Base-by-base conservation (phyloP, 1,140 invertebrate genomes). In the Battus philenor region DNA sequence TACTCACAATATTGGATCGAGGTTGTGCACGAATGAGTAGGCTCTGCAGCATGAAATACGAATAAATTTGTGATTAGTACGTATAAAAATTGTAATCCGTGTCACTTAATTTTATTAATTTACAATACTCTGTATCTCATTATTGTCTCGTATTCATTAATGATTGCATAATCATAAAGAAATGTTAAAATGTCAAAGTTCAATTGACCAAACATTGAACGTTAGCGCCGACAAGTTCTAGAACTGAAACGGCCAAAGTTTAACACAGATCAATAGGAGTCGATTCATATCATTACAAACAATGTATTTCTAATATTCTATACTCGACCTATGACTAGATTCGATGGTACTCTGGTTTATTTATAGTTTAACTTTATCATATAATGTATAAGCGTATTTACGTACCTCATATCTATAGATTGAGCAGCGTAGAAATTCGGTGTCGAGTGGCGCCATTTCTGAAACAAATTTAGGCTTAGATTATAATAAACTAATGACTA, bases 391-490 rank as follows among this genome's bases (percentile, higher is more conserved):
- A 13, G 16, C 13, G 30, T 36, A 5, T 1, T 27, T 11, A 50
- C 68, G 54, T 69, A 84, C 80, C 76, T 78, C 65, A 76, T 72
- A 48, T 84, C 80, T 43, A 84, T 67, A 11, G 72, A 77, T 54
- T 84, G 77, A 24, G 66, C 67, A 9, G 80, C 73, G 54, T 84
- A 84, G 55, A 84, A 84, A 45, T 59, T 66, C 7, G 76, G 74
- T 38, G 80, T 75, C n/a, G 78, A 82, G 50, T 80, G 75, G 15
- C 80, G 69, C 80, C 80, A 84, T 71, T 82, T 80, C 80, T 84
- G 76, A 47, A 84, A 84, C 47, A 56, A 67, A n/a, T n/a, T n/a
- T n/a, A n/a, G n/a, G n/a, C n/a, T n/a, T n/a, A n/a, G n/a, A n/a
- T n/a, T n/a, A n/a, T n/a, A n/a, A n/a, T n/a, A n/a, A n/a, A n/a